These are phyloP conservation scores for Drosophila persimilis DNA, from an alignment of 1,140 invertebrate genomes.

Conservation along the genomic window DNA sequence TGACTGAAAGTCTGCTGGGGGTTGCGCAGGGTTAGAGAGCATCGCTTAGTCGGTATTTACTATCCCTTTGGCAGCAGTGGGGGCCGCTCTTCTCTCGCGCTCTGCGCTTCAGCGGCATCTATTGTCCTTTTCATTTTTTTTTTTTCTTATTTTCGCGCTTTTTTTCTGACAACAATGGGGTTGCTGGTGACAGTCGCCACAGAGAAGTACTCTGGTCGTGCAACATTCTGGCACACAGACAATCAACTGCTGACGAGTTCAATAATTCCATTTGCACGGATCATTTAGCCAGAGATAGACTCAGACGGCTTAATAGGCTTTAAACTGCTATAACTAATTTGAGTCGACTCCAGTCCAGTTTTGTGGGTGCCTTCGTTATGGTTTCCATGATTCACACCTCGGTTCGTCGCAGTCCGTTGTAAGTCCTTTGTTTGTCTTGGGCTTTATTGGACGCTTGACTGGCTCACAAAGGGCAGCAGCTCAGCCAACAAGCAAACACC, in stretches of 20 bases:
- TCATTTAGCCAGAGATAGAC: conserved; percentile 23
- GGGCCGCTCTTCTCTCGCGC: no score
- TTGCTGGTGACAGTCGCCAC: conserved; percentile 49
- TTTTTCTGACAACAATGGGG: conserved; percentile 53
- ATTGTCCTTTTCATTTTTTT: background rate
- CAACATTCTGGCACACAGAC: conserved; percentile 25
- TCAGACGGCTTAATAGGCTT: conserved; percentile 19
- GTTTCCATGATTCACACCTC: conserved; percentile 9
- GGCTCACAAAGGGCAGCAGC: conserved; percentile 13
- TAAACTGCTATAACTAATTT: conserved; percentile 44
- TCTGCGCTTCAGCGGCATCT: no score
- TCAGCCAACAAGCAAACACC: no score
- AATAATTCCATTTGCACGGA: conserved; percentile 49
- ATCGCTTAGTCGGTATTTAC: conserved; percentile 4
- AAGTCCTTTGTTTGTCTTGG: conserved; percentile 33
- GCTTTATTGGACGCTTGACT: conserved; percentile 21
- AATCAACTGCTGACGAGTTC: conserved; percentile 32
- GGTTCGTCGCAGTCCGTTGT: conserved; percentile 12
- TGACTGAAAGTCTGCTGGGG: conserved; percentile 18
- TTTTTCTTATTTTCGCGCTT: conserved; percentile 1
- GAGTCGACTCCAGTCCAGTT: conserved; percentile 8
- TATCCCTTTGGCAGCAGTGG: background rate
- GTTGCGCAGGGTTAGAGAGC: conserved; percentile 6
- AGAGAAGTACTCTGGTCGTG: conserved; percentile 10
- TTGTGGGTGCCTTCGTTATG: conserved; percentile 25